A percentile compares a stretch with the other conserved stretches of the same genome.
phyloP scores from a whole-genome alignment of 2,113 vertebrate species.

The Mirza zaza region DNA sequence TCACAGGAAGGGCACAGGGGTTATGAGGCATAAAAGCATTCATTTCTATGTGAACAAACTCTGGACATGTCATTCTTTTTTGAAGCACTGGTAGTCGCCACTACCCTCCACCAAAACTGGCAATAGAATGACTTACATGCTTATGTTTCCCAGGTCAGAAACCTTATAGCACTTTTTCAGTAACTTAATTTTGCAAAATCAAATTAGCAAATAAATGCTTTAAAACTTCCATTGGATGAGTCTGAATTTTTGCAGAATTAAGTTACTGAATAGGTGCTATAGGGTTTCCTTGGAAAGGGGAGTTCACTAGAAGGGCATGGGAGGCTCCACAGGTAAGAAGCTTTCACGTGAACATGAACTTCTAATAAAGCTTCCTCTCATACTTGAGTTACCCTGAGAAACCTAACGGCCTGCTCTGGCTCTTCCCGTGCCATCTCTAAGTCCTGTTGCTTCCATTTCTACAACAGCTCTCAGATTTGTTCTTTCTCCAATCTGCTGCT shows the following conservation, averaged over 20 bases:
- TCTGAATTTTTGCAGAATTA: slow-evolving; percentile 44
- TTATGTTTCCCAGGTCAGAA: slow-evolving; percentile 16
- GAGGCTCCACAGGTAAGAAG: neutral
- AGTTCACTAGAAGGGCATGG: neutral
- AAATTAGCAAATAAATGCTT: neutral
- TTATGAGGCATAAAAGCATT: slow-evolving; percentile 50
- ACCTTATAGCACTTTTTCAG: neutral
- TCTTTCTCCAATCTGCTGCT: neutral
- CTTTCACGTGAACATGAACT: neutral
- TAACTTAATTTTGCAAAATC: slow-evolving; percentile 18
- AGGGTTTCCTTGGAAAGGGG: slow-evolving; percentile 40
- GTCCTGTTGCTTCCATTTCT: neutral
- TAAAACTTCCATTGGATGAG: neutral
- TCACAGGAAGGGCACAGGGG: slow-evolving; percentile 8
- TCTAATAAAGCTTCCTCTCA: neutral
- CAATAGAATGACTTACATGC: neutral
- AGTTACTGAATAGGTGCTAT: neutral
- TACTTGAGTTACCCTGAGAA: neutral
- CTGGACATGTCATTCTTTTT: neutral
- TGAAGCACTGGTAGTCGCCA: neutral
- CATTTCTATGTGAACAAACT: slow-evolving; percentile 32
- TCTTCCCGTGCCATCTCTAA: neutral
- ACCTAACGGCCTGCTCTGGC: neutral
- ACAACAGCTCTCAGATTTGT: neutral
- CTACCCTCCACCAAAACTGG: neutral